phyloP scores from a whole-genome alignment of 2,888 invertebrate species.

The Lobophora halterata region DNA sequence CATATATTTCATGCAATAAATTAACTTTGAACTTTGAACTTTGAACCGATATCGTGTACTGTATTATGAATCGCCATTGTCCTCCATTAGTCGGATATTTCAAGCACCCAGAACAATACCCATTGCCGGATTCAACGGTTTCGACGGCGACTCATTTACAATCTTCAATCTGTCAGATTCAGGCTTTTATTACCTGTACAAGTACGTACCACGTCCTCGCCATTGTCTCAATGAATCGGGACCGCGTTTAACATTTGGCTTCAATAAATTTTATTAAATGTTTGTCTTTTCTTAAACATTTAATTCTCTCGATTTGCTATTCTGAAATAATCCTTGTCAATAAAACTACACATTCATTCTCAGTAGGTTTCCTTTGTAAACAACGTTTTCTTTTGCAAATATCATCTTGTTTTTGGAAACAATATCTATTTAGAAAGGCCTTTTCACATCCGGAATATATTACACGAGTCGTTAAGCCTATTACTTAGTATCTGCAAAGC shows the following conservation, averaged over 20 bases:
- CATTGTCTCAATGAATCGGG: slow-evolving; percentile 24
- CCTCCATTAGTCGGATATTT: slow-evolving; percentile 1
- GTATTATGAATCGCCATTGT: slow-evolving; percentile 7
- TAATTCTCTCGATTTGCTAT: background rate
- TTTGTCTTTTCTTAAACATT: background rate
- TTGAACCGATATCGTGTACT: too few relatives aligned
- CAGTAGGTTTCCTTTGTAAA: background rate
- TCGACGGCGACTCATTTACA: slow-evolving; percentile 27
- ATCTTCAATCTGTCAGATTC: slow-evolving; percentile 32
- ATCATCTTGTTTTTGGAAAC: slow-evolving; percentile 15
- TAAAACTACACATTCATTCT: too few relatives aligned
- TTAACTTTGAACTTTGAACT: too few relatives aligned
- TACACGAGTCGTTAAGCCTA: slow-evolving; percentile 27
- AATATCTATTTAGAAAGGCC: slow-evolving; percentile 22
- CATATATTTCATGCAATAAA: too few relatives aligned
- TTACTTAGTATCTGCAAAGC: slow-evolving; percentile 27
- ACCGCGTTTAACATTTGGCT: slow-evolving; percentile 14
- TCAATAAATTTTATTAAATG: background rate
- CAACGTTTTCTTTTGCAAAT: background rate
- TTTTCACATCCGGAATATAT: slow-evolving; percentile 23
- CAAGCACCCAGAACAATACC: slow-evolving; percentile 15
- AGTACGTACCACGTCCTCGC: slow-evolving; percentile 20
- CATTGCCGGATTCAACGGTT: slow-evolving; percentile 19
- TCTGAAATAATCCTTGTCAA: too few relatives aligned
- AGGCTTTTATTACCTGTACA: slow-evolving; percentile 30